A percentile compares a stretch with the other conserved stretches of the same genome.
phyloP scores from a whole-genome alignment of 2,888 invertebrate genomes.

The Hylaea fasciaria region DNA sequence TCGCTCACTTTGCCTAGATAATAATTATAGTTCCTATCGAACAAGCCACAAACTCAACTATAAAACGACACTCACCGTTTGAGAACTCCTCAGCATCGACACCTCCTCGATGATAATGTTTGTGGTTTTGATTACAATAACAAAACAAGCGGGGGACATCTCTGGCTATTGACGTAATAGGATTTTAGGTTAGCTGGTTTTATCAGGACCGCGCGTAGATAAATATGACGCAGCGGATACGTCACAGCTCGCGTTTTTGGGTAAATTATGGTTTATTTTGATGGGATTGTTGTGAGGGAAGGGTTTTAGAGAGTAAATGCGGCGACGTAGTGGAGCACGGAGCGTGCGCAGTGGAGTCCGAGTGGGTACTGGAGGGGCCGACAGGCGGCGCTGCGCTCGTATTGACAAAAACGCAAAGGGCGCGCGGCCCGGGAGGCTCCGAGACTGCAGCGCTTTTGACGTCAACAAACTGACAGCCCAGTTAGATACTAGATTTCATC shows the following conservation, averaged over 20 bases:
- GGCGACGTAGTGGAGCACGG: slow-evolving; percentile 69
- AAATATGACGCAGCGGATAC: slow-evolving; percentile 20
- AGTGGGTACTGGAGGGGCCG: slow-evolving; percentile 67
- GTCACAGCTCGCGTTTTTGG: slow-evolving; percentile 42
- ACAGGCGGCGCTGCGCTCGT: slow-evolving; percentile 72
- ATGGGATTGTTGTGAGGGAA: slow-evolving; percentile 68
- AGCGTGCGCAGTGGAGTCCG: slow-evolving; percentile 77
- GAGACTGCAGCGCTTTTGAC: slow-evolving; percentile 31
- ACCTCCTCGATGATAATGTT: slow-evolving; percentile 36
- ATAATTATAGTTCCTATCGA: slow-evolving; percentile 46
- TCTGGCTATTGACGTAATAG: slow-evolving; percentile 65
- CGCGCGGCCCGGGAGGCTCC: slow-evolving; percentile 57
- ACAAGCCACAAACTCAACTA: slow-evolving; percentile 44
- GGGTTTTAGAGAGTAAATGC: slow-evolving; percentile 67
- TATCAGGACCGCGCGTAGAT: slow-evolving; percentile 43
- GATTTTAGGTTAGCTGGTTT: slow-evolving; percentile 55
- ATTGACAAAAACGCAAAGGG: slow-evolving; percentile 81
- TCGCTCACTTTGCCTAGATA: slow-evolving; percentile 61
- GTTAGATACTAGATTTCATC: slow-evolving; percentile 11
- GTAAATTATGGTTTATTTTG: slow-evolving; percentile 57
- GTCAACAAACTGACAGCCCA: slow-evolving; percentile 7
- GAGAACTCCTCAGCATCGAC: slow-evolving; percentile 49
- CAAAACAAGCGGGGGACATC: slow-evolving; percentile 41
- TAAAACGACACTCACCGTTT: slow-evolving; percentile 65
- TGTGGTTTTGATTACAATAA: slow-evolving; percentile 35